Evolutionary conservation across 2,797 vertebrate species (phyloP), one percentile per base, ranked within the genome.

Genomic region (Glossophaga mutica): DNA sequence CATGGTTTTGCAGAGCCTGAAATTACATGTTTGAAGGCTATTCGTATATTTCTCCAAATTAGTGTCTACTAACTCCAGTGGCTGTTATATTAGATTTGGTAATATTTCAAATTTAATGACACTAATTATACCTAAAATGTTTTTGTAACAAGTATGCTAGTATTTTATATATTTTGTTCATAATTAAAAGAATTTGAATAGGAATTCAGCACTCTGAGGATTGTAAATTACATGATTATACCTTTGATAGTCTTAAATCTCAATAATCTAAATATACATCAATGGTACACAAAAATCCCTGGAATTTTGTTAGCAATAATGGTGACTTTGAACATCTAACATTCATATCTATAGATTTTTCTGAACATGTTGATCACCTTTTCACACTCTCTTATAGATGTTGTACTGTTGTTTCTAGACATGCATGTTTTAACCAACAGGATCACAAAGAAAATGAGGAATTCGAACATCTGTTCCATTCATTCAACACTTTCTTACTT

Each of bases 51-150:
- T 94, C 88, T 37, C 48, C 85, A 11, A 83, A 67, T 46, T 21
- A 24, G 62, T 87, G 46, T 96, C 57, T 96, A 92, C 11, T 76
- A 42, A 90, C 52, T 96, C 92, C 92, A 94, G 90, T 67, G 91
- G 82, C 65, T 96, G 59, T 96, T 97, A 92, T 73, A 94, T 12
- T 85, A 67, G 85, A 50, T 97, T 98, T 97, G 95, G 34, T 79
- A 97, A 94, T 76, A 91, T 70, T 97, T 98, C 91, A 96, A 83
- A 91, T 96, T 95, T 97, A 98, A 97, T 94, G 68, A 95, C 12
- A 59, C 57, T 96, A 97, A 98, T 97, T 97, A 89, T 0, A 96
- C 87, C 70, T 92, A 94, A 98, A 97, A 98, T 94, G 62, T 77
- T 91, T 96, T 91, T 97, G 81, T 96, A 97, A 96, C 87, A 97